Conservation (phyloP, 2,797 vertebrate species). For the Coilia nasus region DNA sequence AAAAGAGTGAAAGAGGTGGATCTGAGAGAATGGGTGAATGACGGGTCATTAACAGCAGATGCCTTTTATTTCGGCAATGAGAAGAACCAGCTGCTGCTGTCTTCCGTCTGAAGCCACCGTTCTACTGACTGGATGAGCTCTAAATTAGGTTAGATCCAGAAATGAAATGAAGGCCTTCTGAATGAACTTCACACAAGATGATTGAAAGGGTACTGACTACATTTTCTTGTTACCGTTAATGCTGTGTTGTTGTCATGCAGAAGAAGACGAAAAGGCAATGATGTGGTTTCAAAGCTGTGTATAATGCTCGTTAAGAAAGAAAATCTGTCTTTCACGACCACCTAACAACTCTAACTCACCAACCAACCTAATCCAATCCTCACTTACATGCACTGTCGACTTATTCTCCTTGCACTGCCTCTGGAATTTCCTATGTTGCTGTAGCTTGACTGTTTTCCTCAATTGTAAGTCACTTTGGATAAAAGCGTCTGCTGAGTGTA, state of each 20-base stretch:
- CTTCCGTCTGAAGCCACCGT: background rate
- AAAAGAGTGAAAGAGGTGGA: background rate
- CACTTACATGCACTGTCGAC: no score
- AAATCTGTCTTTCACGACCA: no score
- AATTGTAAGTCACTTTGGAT: no score
- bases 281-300: background rate
- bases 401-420: no score
- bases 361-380: no score
- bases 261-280: background rate
- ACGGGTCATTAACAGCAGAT: constrained; percentile 5
- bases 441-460: no score
- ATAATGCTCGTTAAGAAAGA: no score
- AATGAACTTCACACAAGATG: background rate
- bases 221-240: background rate
- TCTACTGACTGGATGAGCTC: background rate
- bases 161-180: background rate
- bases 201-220: background rate
- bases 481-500: no score
- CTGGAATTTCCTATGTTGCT: no score
- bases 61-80: constrained; percentile 10
- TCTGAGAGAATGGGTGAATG: background rate
- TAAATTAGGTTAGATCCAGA: background rate
- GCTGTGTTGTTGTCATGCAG: background rate
- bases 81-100: background rate
- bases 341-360: no score